A percentile compares a stretch with the other conserved stretches of the same genome.
These are phyloP conservation scores for Trididemnum clinides DNA, from an alignment of 23 tunicate species.

Conservation along the genomic window DNA sequence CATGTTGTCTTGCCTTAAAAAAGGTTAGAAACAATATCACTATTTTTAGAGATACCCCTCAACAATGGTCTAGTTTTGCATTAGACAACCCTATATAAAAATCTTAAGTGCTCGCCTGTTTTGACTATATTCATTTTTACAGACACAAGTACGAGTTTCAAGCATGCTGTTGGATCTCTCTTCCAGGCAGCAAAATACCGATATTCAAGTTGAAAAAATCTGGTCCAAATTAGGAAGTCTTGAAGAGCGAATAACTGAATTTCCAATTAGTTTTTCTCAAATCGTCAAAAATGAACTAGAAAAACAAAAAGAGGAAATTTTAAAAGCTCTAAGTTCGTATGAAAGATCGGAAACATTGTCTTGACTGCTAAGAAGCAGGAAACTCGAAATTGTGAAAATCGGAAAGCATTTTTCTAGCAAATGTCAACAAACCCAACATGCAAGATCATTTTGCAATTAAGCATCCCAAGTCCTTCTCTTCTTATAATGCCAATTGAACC, in stretches of 20 bases:
- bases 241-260: constrained; percentile 50
- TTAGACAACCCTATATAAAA: too few relatives aligned
- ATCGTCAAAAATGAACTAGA: constrained; percentile 39
- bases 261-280: constrained; percentile 52
- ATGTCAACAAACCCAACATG: too few relatives aligned
- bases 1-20: too few relatives aligned
- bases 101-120: too few relatives aligned
- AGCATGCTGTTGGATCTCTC: constrained; percentile 82
- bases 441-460: too few relatives aligned
- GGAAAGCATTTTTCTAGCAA: too few relatives aligned
- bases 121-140: not conserved
- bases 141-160: constrained; percentile 94
- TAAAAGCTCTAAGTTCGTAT: not conserved
- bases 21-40: too few relatives aligned
- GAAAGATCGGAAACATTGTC: not conserved
- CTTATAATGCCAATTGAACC: too few relatives aligned
- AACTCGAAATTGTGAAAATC: too few relatives aligned
- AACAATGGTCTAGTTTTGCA: too few relatives aligned
- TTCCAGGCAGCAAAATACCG: constrained; percentile 55
- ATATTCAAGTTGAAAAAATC: constrained; percentile 70
- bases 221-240: constrained; percentile 40
- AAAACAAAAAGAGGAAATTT: not conserved
- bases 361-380: not conserved
- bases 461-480: too few relatives aligned
- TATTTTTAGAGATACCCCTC: too few relatives aligned